A percentile compares a stretch with the other conserved stretches of the same genome.
These are phyloP conservation scores for Pteruthius melanotis DNA, from an alignment of 2,113 vertebrate genomes.

Conservation along the genomic window DNA sequence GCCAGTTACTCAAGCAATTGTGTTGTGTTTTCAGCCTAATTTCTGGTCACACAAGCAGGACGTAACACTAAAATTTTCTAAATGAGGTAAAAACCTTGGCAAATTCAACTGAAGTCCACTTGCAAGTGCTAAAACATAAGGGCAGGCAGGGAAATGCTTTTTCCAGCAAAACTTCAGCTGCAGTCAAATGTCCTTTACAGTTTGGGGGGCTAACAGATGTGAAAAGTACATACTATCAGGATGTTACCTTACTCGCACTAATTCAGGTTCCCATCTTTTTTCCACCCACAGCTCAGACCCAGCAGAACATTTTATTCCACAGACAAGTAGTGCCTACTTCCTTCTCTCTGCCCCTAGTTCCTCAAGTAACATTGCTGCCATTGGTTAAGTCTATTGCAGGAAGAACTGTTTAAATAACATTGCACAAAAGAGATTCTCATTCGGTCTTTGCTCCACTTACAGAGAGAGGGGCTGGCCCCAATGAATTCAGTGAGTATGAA, in stretches of 20 bases:
- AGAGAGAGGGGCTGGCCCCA: not conserved
- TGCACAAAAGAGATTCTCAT: not conserved
- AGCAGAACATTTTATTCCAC: not conserved
- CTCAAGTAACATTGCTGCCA: not conserved
- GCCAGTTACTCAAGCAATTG: not conserved
- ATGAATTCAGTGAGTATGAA: not conserved
- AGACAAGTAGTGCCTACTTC: not conserved
- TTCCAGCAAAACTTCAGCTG: not conserved
- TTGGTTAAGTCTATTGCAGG: not conserved
- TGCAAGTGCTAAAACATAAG: not conserved
- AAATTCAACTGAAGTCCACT: not conserved
- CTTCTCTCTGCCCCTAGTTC: not conserved
- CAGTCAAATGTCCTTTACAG: not conserved
- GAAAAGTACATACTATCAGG: not conserved
- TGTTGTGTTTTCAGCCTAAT: not conserved
- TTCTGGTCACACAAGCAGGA: not conserved
- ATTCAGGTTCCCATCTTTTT: not conserved
- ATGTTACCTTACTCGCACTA: not conserved
- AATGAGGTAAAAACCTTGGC: not conserved
- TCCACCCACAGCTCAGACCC: not conserved
- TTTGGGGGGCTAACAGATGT: not conserved
- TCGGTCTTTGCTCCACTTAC: not conserved
- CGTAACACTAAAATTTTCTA: not conserved
- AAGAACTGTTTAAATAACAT: not conserved
- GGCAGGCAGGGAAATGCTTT: not conserved